Conservation (phyloP, 2,888 invertebrate species). For the Eilema caniola region DNA sequence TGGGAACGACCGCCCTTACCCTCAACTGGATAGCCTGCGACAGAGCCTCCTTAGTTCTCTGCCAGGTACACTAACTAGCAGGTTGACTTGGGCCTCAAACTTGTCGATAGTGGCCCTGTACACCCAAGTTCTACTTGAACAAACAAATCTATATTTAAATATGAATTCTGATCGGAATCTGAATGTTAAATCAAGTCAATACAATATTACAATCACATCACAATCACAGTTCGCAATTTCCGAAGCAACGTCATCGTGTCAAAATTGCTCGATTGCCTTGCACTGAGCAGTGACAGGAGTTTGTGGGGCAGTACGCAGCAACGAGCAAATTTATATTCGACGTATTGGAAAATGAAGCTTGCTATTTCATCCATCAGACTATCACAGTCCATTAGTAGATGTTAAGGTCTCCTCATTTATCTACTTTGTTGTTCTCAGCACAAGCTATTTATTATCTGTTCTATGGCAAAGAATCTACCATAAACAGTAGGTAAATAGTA, state of each 20-base stretch:
- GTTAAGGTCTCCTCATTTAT: neutral
- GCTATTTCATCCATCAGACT: neutral
- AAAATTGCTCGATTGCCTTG: neutral
- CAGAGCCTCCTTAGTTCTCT: too few relatives aligned
- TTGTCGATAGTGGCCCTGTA: too few relatives aligned
- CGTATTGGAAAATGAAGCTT: neutral
- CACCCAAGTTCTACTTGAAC: too few relatives aligned
- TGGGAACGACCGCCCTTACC: too few relatives aligned
- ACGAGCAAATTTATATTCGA: neutral
- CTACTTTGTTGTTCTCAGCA: neutral
- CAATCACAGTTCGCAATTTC: conserved; percentile 4
- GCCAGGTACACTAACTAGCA: too few relatives aligned
- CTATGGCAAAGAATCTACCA: too few relatives aligned
- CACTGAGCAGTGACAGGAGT: neutral
- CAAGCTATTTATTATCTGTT: too few relatives aligned
- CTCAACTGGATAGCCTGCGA: too few relatives aligned
- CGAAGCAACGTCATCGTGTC: neutral
- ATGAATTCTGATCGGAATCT: neutral
- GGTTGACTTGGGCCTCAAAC: too few relatives aligned
- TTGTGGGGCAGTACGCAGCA: neutral
- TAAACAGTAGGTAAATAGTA: too few relatives aligned
- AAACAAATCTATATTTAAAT: neutral
- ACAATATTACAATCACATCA: neutral
- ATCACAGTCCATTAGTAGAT: neutral
- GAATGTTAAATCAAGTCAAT: neutral